phyloP scores from a whole-genome alignment of 2,888 invertebrate species.

The Achlya flavicornis region DNA sequence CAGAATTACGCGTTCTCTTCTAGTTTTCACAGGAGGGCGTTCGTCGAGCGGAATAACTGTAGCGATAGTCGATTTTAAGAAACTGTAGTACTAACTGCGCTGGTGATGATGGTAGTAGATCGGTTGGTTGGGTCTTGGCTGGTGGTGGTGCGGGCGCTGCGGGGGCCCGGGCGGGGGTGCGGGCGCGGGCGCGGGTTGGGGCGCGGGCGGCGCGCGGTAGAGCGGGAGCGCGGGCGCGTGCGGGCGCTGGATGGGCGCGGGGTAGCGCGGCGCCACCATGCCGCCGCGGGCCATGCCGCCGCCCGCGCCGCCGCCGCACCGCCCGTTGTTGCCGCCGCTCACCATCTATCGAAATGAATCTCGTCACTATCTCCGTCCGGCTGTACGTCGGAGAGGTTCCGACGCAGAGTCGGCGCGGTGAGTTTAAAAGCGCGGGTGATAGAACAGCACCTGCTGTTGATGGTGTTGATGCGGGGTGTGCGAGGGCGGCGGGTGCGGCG shows the following conservation, averaged over 20 bases:
- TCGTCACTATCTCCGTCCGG: slow-evolving; percentile 9
- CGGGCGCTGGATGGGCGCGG: slow-evolving; percentile 83
- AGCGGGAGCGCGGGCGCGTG: slow-evolving; percentile 70
- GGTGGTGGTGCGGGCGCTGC: slow-evolving; percentile 47
- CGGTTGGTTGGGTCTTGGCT: slow-evolving; percentile 58
- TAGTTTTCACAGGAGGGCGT: slow-evolving; percentile 3
- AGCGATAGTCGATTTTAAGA: slow-evolving; percentile 8
- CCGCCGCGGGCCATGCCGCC: slow-evolving; percentile 59
- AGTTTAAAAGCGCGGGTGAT: slow-evolving; percentile 44
- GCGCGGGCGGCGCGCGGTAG: slow-evolving; percentile 62
- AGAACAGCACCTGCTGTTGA: slow-evolving; percentile 45
- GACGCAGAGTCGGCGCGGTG: slow-evolving; percentile 26
- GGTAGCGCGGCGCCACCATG: slow-evolving; percentile 75
- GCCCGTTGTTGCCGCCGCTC: slow-evolving; percentile 67
- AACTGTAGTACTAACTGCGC: slow-evolving; percentile 68
- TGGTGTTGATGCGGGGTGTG: slow-evolving; percentile 76
- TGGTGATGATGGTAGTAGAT: slow-evolving; percentile 78
- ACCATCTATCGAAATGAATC: slow-evolving; percentile 56
- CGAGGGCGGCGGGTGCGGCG: slow-evolving; percentile 64
- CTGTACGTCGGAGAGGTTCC: slow-evolving; percentile 6
- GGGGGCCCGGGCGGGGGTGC: no score
- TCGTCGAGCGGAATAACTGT: slow-evolving; percentile 3
- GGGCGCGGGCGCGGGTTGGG: slow-evolving; percentile 38
- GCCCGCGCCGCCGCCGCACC: slow-evolving; percentile 54
- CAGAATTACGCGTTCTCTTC: background rate